Evolutionary conservation across 1,140 invertebrate species (phyloP).

Genomic region (Drosophila mojavensis): DNA sequence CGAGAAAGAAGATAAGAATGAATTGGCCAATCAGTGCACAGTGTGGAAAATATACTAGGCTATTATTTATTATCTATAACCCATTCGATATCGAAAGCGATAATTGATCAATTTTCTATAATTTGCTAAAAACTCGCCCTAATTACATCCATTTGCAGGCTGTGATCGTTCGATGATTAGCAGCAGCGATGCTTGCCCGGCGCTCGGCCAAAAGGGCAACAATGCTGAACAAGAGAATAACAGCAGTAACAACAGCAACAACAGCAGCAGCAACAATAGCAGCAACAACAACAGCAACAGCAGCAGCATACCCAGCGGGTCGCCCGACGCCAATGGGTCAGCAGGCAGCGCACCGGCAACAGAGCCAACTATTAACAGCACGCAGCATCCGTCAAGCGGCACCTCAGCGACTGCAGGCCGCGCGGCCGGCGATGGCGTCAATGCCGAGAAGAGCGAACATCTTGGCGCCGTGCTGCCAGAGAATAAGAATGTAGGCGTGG

Average conservation of each 20-base stretch:
- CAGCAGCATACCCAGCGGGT: background rate
- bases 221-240: conserved; percentile 58
- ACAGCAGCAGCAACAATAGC: background rate
- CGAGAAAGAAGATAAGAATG: no score
- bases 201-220: conserved; percentile 74
- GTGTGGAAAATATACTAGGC: no score
- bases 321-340: background rate
- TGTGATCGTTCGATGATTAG: conserved; percentile 87
- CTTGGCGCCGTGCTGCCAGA: conserved; percentile 52
- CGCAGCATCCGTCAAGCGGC: conserved; percentile 16
- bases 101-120: no score
- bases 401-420: background rate
- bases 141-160: conserved; percentile 48
- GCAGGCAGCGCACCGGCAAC: conserved; percentile 26
- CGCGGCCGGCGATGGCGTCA: background rate
- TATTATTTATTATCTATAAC: no score
- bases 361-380: conserved; percentile 57
- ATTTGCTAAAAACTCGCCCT: background rate
- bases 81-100: no score
- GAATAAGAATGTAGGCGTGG: conserved; percentile 70
- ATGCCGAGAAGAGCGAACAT: conserved; percentile 39
- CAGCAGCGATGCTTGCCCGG: conserved; percentile 83
- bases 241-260: conserved; percentile 3
- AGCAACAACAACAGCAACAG: conserved; percentile 8
- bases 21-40: no score